phyloP scores from a whole-genome alignment of 2,888 invertebrate genomes.

The Allolobophora icterica region DNA sequence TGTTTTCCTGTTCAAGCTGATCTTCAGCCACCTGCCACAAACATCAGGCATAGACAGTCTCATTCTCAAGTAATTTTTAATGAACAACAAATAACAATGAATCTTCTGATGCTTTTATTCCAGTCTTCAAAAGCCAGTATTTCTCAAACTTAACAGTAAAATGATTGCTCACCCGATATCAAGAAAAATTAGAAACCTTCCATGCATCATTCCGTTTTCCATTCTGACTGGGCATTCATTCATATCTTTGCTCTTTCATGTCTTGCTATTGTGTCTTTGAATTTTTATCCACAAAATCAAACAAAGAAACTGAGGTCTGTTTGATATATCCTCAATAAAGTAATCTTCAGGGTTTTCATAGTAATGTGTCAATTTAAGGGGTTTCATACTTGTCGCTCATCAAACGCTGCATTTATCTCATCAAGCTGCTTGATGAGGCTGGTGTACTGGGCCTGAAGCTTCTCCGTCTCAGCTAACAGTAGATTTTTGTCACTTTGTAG shows the following conservation, averaged over 20 bases:
- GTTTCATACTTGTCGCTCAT: conserved; percentile 1
- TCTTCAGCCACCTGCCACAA: neutral
- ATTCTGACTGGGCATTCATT: neutral
- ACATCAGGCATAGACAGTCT: neutral
- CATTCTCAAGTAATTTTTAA: neutral
- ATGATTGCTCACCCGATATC: neutral
- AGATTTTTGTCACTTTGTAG: conserved; percentile 9
- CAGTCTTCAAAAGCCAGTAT: neutral
- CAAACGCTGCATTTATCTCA: neutral
- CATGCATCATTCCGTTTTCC: too few relatives aligned
- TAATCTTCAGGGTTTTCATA: neutral
- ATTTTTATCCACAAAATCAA: neutral
- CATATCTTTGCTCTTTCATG: neutral
- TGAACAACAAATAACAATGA: neutral
- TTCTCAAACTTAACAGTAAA: neutral
- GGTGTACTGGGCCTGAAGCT: neutral
- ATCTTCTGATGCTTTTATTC: too few relatives aligned
- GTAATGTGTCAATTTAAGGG: neutral
- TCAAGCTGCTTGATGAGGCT: conserved; percentile 9
- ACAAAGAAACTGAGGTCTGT: neutral
- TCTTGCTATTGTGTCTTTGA: neutral
- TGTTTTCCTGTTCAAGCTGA: neutral
- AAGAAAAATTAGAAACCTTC: neutral
- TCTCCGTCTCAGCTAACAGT: conserved; percentile 22
- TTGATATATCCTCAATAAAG: neutral